A percentile compares a stretch with the other conserved stretches of the same genome.
Evolutionary conservation across 2,113 vertebrate species (phyloP).

Genomic region (Mobula birostris): DNA sequence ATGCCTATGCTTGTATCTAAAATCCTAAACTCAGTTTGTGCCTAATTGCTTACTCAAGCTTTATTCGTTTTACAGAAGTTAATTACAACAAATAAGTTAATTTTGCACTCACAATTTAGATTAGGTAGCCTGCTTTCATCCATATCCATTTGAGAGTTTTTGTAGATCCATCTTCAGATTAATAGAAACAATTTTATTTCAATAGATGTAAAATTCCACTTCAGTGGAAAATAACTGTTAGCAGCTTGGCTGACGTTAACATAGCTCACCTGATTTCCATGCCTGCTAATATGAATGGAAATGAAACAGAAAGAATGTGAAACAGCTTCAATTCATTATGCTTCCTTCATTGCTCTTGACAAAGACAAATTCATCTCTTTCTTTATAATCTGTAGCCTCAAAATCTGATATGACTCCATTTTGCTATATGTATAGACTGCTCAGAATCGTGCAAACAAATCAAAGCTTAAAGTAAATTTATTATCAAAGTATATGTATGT

Average conservation of each 20-base stretch:
- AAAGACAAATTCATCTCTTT: no score
- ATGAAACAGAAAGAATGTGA: background rate
- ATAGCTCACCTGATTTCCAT: background rate
- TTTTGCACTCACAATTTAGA: background rate
- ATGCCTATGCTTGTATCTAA: background rate
- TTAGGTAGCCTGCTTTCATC: background rate
- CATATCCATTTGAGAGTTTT: background rate
- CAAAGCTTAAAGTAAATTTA: no score
- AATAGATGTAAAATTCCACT: background rate
- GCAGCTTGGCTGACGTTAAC: background rate
- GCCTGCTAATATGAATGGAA: background rate
- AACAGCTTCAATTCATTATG: no score
- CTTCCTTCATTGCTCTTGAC: background rate
- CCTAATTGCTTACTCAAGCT: background rate
- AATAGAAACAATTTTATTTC: background rate
- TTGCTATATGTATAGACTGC: no score
- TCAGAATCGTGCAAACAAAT: no score
- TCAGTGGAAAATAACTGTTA: background rate
- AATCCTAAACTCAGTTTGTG: background rate
- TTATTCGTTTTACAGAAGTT: background rate
- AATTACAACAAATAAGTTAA: background rate
- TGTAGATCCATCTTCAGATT: background rate
- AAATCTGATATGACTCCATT: no score
- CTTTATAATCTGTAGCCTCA: no score
- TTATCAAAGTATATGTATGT: no score